Evolutionary conservation across 2,888 invertebrate genomes (phyloP).

Genomic region (Scaptomyza parva): DNA sequence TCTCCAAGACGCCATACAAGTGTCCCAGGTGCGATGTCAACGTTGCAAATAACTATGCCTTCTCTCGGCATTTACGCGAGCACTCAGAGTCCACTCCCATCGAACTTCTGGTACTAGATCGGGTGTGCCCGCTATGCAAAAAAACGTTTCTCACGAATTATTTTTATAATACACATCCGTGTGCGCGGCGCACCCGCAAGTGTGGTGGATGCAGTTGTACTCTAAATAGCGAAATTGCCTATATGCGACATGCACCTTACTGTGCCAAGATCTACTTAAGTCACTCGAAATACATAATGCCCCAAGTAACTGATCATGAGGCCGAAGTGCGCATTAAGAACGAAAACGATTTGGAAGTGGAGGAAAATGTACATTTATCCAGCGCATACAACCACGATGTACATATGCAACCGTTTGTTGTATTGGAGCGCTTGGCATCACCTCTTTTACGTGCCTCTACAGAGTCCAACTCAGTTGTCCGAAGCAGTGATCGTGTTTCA

Average conservation of each 20-base stretch:
- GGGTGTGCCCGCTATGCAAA: constrained; percentile 82
- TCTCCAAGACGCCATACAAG: constrained; percentile 84
- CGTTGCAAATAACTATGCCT: constrained; percentile 76
- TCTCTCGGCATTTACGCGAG: constrained; percentile 80
- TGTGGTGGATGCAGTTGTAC: constrained; percentile 82
- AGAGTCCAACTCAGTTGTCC: constrained; percentile 23
- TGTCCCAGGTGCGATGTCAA: constrained; percentile 85
- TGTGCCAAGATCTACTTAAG: constrained; percentile 77
- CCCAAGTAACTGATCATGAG: constrained; percentile 65
- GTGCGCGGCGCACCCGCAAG: constrained; percentile 79
- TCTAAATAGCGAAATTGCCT: constrained; percentile 72
- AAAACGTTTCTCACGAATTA: constrained; percentile 82
- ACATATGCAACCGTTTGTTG: constrained; percentile 76
- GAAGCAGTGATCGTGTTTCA: constrained; percentile 75
- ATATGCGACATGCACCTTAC: constrained; percentile 77
- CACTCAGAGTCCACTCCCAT: constrained; percentile 66
- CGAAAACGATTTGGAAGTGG: constrained; percentile 73
- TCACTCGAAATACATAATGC: constrained; percentile 78
- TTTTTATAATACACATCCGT: constrained; percentile 83
- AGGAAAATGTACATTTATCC: constrained; percentile 32
- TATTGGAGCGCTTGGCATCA: constrained; percentile 77
- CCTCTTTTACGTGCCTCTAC: constrained; percentile 67
- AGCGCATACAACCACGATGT: constrained; percentile 25
- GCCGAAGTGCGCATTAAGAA: constrained; percentile 77
- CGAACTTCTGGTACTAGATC: constrained; percentile 75